A percentile compares a stretch with the other conserved stretches of the same genome.
These are phyloP conservation scores for Danio aesculapii DNA, from an alignment of 2,797 vertebrate species.

Conservation along the genomic window DNA sequence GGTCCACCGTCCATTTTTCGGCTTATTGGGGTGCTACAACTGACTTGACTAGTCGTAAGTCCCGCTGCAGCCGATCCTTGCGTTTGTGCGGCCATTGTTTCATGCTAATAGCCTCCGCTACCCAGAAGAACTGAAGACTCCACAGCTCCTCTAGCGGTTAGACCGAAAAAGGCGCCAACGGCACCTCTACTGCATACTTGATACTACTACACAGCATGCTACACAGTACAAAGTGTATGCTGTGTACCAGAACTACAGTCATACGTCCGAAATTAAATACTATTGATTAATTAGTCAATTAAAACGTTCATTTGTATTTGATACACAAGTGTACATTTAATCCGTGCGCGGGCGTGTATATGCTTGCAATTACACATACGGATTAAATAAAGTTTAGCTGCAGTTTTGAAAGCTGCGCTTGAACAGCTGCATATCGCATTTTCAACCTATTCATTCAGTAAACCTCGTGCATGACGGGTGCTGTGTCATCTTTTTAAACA, in stretches of 20 bases:
- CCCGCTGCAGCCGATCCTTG: slow-evolving; percentile 71
- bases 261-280: no score
- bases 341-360: no score
- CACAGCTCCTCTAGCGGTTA: slow-evolving; percentile 13
- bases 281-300: no score
- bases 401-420: no score
- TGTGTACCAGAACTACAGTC: not conserved
- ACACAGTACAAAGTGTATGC: not conserved
- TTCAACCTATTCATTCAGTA: not conserved
- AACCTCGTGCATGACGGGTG: not conserved
- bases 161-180: slow-evolving; percentile 10
- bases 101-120: slow-evolving; percentile 44
- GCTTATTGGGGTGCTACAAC: slow-evolving; percentile 62
- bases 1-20: slow-evolving; percentile 90
- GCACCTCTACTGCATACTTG: slow-evolving; percentile 1
- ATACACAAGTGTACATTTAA: no score
- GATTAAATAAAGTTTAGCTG: no score
- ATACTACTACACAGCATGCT: not conserved
- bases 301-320: no score
- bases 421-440: not conserved
- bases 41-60: slow-evolving; percentile 64
- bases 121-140: not conserved
- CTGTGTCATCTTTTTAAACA: not conserved
- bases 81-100: slow-evolving; percentile 74
- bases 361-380: no score